A percentile compares a stretch with the other conserved stretches of the same genome.
These are phyloP conservation scores for Leucosticte australis DNA, from an alignment of 2,113 vertebrate species.

Conservation along the genomic window DNA sequence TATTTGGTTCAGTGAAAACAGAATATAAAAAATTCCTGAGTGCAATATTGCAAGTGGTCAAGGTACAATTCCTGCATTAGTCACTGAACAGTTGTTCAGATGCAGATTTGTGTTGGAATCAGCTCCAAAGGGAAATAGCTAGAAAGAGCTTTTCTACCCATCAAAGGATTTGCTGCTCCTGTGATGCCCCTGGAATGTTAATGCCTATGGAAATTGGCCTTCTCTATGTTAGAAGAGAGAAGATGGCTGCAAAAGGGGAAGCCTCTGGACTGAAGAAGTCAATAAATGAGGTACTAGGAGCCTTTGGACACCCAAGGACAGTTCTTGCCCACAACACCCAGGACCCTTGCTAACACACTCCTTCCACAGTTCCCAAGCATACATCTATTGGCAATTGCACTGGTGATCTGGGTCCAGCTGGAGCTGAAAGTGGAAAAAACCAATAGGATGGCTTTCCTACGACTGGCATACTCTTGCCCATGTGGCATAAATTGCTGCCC, in stretches of 20 bases:
- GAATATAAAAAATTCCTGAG: background rate
- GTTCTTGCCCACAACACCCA: background rate
- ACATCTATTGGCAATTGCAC: accelerated
- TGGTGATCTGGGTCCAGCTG: background rate
- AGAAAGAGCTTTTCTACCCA: background rate
- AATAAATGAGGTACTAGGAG: background rate
- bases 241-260: background rate
- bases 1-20: background rate
- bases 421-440: accelerated
- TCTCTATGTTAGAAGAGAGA: background rate
- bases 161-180: conserved; percentile 4
- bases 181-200: background rate
- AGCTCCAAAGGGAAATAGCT: background rate
- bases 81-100: background rate
- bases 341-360: background rate
- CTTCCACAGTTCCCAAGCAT: background rate
- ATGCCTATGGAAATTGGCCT: background rate
- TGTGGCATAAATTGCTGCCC: background rate
- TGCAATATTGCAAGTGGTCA: background rate
- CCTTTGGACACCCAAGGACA: background rate
- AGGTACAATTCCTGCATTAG: conserved; percentile 5
- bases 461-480: background rate
- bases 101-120: background rate
- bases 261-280: background rate
- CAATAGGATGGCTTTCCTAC: background rate